A percentile compares a stretch with the other conserved stretches of the same genome.
Evolutionary conservation across 30 jellyfish, hydroid and myxozoan species (phyloP).

Genomic region (Mastigias papua): DNA sequence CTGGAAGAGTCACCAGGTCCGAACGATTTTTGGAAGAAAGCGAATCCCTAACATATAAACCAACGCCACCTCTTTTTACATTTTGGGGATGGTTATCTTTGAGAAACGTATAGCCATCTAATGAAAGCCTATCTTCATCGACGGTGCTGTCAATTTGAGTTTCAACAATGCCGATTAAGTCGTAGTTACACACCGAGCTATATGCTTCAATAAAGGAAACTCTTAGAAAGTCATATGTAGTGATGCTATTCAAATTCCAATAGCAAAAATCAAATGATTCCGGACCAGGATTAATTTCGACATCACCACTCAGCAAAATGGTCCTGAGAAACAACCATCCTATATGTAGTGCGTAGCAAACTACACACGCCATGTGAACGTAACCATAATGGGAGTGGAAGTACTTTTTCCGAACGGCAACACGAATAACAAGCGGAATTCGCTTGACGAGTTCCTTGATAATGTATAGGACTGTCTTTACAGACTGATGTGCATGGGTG

Average conservation of each 20-base stretch:
- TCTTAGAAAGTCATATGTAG: slow-evolving; percentile 65
- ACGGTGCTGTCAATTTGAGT: slow-evolving; percentile 18
- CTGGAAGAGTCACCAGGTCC: slow-evolving; percentile 38
- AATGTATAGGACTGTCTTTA: no score
- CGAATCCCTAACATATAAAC: slow-evolving; percentile 35
- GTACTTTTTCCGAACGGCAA: no score
- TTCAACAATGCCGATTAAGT: slow-evolving; percentile 1
- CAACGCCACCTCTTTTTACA: slow-evolving; percentile 21
- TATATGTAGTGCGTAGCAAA: no score
- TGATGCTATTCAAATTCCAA: slow-evolving; percentile 62
- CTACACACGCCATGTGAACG: no score
- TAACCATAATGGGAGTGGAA: no score
- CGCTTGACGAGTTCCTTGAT: no score
- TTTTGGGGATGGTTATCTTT: not conserved
- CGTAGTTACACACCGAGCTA: slow-evolving; percentile 25
- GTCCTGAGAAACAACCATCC: no score
- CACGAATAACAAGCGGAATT: no score
- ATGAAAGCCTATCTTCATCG: slow-evolving; percentile 31
- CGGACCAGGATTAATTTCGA: no score
- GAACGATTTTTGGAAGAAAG: slow-evolving; percentile 28
- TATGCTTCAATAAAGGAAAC: slow-evolving; percentile 28
- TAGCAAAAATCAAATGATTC: no score
- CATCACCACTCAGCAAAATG: no score
- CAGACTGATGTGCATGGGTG: no score
- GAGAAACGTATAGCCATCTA: slow-evolving; percentile 2